Evolutionary conservation across 2,888 invertebrate genomes (phyloP).

Genomic region (Dolichopus griseipennis): DNA sequence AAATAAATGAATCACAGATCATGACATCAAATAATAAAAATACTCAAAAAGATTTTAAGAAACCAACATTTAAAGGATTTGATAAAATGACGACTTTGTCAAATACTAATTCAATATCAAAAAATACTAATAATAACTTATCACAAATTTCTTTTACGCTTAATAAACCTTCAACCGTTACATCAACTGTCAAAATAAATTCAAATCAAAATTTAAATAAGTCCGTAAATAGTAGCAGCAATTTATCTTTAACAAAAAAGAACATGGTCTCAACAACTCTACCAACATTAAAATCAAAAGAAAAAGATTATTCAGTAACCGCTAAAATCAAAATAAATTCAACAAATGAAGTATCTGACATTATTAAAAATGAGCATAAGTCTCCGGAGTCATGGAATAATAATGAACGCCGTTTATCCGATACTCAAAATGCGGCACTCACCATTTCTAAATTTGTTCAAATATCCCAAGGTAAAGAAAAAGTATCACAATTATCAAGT

Average conservation of each 20-base stretch:
- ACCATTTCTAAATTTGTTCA: slow-evolving; percentile 19
- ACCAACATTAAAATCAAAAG: neutral
- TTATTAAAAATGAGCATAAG: neutral
- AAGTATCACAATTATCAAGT: neutral
- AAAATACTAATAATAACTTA: no score
- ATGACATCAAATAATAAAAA: neutral
- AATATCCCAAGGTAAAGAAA: slow-evolving; percentile 16
- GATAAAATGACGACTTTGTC: no score
- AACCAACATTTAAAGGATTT: neutral
- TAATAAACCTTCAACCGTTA: no score
- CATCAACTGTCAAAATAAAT: no score
- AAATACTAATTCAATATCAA: no score
- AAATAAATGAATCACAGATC: neutral
- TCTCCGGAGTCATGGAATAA: neutral
- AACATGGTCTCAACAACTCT: neutral
- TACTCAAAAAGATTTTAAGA: neutral
- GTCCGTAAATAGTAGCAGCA: no score
- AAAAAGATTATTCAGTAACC: neutral
- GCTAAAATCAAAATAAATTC: neutral
- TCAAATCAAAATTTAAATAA: no score
- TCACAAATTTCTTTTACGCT: no score
- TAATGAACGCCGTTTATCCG: slow-evolving; percentile 18
- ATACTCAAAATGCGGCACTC: slow-evolving; percentile 23
- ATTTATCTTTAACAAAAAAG: no score
- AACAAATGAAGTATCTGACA: neutral